A percentile compares a stretch with the other conserved stretches of the same genome.
Evolutionary conservation across 92 coral and sea anemone species (phyloP).

Genomic region (Nematostella vectensis): DNA sequence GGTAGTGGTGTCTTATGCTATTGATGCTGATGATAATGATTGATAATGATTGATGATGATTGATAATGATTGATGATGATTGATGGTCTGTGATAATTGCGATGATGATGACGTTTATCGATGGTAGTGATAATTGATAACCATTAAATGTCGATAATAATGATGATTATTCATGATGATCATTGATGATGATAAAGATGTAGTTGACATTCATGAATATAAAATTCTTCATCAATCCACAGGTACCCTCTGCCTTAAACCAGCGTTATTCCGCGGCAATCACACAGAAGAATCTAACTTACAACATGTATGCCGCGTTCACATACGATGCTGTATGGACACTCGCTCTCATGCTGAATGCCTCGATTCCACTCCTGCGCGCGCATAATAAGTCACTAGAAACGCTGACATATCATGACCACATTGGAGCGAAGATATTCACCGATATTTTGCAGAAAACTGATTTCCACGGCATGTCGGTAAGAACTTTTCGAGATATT

Average conservation of each 20-base stretch:
- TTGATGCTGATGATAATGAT: too few relatives aligned
- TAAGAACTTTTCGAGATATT: slow-evolving; percentile 10
- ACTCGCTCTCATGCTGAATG: slow-evolving; percentile 63
- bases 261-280: slow-evolving; percentile 29
- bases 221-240: too few relatives aligned
- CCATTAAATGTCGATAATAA: too few relatives aligned
- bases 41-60: too few relatives aligned
- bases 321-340: slow-evolving; percentile 74
- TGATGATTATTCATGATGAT: too few relatives aligned
- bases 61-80: too few relatives aligned
- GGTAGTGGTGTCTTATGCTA: too few relatives aligned
- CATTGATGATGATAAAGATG: too few relatives aligned
- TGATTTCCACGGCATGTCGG: slow-evolving; percentile 81
- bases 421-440: slow-evolving; percentile 27
- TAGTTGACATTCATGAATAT: too few relatives aligned
- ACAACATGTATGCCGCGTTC: slow-evolving; percentile 51
- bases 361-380: slow-evolving; percentile 46
- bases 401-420: slow-evolving; percentile 28
- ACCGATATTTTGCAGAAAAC: slow-evolving; percentile 24
- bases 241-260: slow-evolving; percentile 51
- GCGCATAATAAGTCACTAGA: slow-evolving; percentile 52
- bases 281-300: slow-evolving; percentile 18
- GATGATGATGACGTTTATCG: too few relatives aligned
- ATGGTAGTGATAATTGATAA: too few relatives aligned
- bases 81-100: too few relatives aligned